phyloP scores from a whole-genome alignment of 1,140 invertebrate genomes.

The Nixonia krombeini region DNA sequence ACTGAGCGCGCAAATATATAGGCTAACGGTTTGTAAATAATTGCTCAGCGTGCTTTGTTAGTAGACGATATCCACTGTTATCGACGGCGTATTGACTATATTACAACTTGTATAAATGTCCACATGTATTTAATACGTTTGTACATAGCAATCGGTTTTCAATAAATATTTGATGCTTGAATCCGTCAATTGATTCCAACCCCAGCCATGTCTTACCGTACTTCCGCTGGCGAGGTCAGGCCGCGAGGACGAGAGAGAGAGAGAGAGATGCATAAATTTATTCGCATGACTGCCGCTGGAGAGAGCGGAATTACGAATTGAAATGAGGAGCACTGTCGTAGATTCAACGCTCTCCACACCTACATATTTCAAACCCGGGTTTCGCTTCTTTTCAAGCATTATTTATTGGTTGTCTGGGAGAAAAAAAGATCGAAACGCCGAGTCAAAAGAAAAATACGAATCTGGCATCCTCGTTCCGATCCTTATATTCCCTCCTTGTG shows the following conservation, averaged over 20 bases:
- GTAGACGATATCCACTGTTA: conserved; percentile 53
- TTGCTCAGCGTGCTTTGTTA: conserved; percentile 4
- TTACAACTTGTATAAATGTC: conserved; percentile 58
- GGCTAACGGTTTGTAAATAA: no score
- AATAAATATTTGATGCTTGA: conserved; percentile 60
- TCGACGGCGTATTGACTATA: conserved; percentile 53
- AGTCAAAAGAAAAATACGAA: no score
- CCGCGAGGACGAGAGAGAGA: no score
- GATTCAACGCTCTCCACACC: background rate
- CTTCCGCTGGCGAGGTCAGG: background rate
- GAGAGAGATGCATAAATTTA: background rate
- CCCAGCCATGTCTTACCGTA: background rate
- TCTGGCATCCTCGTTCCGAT: no score
- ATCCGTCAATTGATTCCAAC: background rate
- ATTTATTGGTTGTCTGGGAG: background rate
- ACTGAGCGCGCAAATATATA: no score
- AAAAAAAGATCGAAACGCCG: no score
- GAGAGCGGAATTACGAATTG: background rate
- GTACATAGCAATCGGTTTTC: conserved; percentile 61
- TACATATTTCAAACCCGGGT: conserved; percentile 2
- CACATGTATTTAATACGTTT: conserved; percentile 61
- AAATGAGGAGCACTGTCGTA: background rate
- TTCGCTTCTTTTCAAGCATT: background rate
- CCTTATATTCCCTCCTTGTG: no score
- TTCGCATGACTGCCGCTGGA: background rate